Base-by-base conservation (phyloP, 2,113 vertebrate genomes). In the Dipodomys merriami region DNA sequence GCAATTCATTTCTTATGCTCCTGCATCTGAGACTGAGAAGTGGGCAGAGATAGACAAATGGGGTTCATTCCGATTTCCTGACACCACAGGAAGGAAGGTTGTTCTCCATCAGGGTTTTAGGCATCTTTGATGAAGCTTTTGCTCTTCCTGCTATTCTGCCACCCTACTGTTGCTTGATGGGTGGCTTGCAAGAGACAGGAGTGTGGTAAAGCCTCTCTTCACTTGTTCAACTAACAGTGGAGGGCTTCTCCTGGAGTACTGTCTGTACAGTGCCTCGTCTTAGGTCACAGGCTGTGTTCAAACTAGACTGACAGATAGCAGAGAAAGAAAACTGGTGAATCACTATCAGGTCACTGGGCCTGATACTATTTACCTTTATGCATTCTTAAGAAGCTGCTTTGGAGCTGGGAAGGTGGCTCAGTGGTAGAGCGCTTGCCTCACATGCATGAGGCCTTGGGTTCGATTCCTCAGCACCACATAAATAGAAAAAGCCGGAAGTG, bases 321-420 rank as follows among this genome's bases (percentile, higher is more conserved):
- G 49, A 93, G 22, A n/a, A 62, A 23, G 39, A 46, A 64, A 46
- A 67, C 20, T 33, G 81, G 35, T 71, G 35, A 64, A 10, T 3
- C 16, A 4, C 16, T 33, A 1, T 46, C 71, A 27, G 18, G 49
- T 69, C 79, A 39, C 60, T 62, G 23, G 30, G 39, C 7, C 33
- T 83, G 22, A 22, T 93, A 4, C 22, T 93, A 2, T 85, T 89
- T 81, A 73, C 57, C 76, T 81, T 88, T 78, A 33, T 68, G 49
- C 57, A 22, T 77, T 77, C 35, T n/a, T 46, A 72, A n/a, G 62
- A 25, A 77, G 74, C 11, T 87, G 19, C 68, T 88, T 85, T 39
- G 39, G 39, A 5, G 39, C 39, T 39, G 1, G 39, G 39, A 39
- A 39, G 39, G 39, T 39, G 39, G 39, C 5, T 39, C 39, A 39